Percentiles rank a stretch among this genome's conserved stretches.
phyloP scores from a whole-genome alignment of 1,140 invertebrate species.

The Planococcus citri region DNA sequence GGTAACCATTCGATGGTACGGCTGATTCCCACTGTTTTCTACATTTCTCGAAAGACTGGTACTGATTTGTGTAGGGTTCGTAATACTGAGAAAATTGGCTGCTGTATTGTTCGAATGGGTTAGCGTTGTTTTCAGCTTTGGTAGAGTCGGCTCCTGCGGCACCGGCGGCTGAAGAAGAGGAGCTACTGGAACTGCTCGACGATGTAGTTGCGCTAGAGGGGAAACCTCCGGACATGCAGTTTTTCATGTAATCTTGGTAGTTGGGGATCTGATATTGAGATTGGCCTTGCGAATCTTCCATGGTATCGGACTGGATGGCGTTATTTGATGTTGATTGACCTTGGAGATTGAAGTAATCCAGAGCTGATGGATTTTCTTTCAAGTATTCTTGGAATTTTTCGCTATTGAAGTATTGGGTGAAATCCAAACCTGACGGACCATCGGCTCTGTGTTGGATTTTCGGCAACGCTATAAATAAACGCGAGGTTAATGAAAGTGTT shows the following conservation, averaged over 20 bases:
- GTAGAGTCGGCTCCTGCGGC: not conserved
- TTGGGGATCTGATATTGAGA: not conserved
- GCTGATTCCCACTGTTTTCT: no score
- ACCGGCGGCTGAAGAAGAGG: not conserved
- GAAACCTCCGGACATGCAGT: not conserved
- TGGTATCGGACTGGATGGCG: not conserved
- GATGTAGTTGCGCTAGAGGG: not conserved
- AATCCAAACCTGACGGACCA: not conserved
- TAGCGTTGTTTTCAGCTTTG: not conserved
- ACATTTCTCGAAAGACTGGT: no score
- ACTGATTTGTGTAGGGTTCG: no score
- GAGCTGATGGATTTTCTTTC: not conserved
- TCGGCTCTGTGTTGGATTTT: slow-evolving; percentile 1
- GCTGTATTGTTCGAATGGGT: not conserved
- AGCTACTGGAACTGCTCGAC: not conserved
- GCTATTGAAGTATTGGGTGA: not conserved
- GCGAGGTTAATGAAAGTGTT: no score
- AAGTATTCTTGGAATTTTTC: slow-evolving; percentile 1
- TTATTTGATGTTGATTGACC: not conserved
- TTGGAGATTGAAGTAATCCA: not conserved
- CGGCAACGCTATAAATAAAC: not conserved
- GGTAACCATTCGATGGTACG: no score
- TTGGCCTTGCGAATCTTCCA: not conserved
- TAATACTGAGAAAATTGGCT: not conserved
- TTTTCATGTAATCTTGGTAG: not conserved